phyloP scores from a whole-genome alignment of 2,888 invertebrate genomes.

The Melieria crassipennis region DNA sequence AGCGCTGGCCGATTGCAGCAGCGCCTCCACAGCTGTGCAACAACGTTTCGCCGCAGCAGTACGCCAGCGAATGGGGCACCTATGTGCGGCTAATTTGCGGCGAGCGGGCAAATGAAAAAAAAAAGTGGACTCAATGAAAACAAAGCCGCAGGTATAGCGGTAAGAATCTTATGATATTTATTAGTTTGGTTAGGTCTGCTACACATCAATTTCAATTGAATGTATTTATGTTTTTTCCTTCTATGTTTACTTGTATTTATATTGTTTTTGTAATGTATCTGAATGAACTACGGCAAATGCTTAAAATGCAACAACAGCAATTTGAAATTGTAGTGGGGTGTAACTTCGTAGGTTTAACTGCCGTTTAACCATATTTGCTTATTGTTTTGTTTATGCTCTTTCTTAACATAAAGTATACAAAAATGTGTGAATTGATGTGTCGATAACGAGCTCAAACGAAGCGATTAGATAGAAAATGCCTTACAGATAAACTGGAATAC shows the following conservation, averaged over 20 bases:
- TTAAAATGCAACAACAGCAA: conserved; percentile 4
- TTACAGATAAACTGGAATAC: too few relatives aligned
- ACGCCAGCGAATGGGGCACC: conserved; percentile 38
- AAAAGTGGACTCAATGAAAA: neutral
- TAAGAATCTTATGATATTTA: conserved; percentile 25
- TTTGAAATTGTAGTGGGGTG: neutral
- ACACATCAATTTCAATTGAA: too few relatives aligned
- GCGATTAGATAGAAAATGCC: too few relatives aligned
- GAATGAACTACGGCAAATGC: neutral
- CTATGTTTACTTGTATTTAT: neutral
- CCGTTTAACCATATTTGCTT: too few relatives aligned
- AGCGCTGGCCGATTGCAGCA: conserved; percentile 39
- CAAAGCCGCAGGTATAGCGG: neutral
- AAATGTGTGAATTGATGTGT: neutral
- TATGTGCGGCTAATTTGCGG: conserved; percentile 22
- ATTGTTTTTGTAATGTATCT: neutral
- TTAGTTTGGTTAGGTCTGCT: neutral
- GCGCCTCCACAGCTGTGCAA: conserved; percentile 17
- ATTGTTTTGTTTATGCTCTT: neutral
- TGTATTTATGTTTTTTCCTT: neutral
- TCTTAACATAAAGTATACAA: neutral
- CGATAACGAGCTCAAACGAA: too few relatives aligned
- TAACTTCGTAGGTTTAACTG: neutral
- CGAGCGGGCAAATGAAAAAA: neutral
- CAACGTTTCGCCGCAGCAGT: conserved; percentile 35